These are phyloP conservation scores for Dicycla oo DNA, from an alignment of 2,888 invertebrate species.

Conservation along the genomic window DNA sequence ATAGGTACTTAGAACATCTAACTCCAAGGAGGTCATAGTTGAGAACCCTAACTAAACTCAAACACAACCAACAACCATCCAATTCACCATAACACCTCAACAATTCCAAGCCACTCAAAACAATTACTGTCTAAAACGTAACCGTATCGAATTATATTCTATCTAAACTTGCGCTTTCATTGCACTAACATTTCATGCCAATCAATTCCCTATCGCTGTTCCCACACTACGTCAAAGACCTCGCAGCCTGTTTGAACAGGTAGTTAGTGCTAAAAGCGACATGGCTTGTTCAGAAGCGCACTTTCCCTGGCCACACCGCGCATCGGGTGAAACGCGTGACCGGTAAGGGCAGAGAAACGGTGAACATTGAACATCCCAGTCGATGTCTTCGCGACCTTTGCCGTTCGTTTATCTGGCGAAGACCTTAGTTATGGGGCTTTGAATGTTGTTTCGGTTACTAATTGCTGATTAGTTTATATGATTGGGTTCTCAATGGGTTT, in stretches of 20 bases:
- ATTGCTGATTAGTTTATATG: neutral
- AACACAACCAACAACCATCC: neutral
- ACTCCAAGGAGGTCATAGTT: neutral
- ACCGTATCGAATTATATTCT: constrained; percentile 24
- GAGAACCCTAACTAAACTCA: neutral
- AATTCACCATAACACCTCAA: neutral
- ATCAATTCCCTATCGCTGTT: constrained; percentile 70
- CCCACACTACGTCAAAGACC: constrained; percentile 73
- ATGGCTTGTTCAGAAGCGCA: constrained; percentile 74
- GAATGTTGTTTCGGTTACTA: constrained; percentile 30
- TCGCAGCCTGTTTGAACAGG: constrained; percentile 73
- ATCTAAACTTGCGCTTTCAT: constrained; percentile 57
- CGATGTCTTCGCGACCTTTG: constrained; percentile 78
- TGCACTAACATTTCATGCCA: constrained; percentile 51
- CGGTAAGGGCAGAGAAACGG: constrained; percentile 82
- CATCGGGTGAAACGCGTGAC: constrained; percentile 74
- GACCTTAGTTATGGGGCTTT: constrained; percentile 38
- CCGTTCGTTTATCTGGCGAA: constrained; percentile 60
- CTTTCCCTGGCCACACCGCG: constrained; percentile 72
- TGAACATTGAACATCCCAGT: constrained; percentile 70
- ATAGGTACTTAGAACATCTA: neutral
- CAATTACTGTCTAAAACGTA: constrained; percentile 35
- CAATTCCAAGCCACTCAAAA: constrained; percentile 32
- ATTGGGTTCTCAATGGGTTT: neutral
- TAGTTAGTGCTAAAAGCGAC: constrained; percentile 73